Evolutionary conservation across 53 echinoderm and acorn worm genomes (phyloP).

Genomic region (Echinarachnius parma): DNA sequence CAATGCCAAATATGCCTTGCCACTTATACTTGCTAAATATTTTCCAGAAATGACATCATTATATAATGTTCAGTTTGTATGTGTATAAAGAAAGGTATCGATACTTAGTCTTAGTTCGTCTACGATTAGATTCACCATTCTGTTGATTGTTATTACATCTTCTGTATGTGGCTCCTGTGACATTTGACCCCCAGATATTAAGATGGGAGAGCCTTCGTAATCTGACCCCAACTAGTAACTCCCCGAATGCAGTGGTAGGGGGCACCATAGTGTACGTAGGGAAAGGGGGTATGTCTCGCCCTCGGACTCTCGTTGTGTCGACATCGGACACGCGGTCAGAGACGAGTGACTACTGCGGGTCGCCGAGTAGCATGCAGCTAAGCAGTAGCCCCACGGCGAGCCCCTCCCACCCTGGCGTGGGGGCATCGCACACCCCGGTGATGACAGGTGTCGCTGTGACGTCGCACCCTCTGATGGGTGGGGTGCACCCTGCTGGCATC

Average conservation of each 20-base stretch:
- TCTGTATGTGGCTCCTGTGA: not conserved
- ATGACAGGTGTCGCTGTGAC: not conserved
- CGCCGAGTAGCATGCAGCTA: conserved; percentile 37
- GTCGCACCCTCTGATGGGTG: conserved; percentile 29
- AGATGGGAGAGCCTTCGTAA: conserved; percentile 91
- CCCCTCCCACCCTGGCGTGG: conserved; percentile 14
- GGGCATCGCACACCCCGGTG: conserved; percentile 10
- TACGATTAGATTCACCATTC: no score
- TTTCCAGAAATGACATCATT: no score
- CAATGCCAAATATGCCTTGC: no score
- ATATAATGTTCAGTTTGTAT: no score
- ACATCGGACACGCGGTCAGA: conserved; percentile 20
- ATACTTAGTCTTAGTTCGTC: no score
- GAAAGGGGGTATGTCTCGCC: conserved; percentile 10
- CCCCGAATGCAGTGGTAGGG: conserved; percentile 41
- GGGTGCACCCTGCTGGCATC: conserved; percentile 16
- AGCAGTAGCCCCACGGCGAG: conserved; percentile 35
- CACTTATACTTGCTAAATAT: no score
- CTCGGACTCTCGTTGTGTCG: conserved; percentile 21
- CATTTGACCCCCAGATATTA: conserved; percentile 48
- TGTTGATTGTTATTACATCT: not conserved
- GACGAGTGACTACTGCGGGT: conserved; percentile 45
- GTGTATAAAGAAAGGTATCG: no score
- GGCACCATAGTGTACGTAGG: conserved; percentile 1
- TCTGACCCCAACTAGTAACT: conserved; percentile 69